Percentiles rank a stretch among this genome's conserved stretches.
Conservation (phyloP, 2,888 invertebrate species). For the Amphipoea oculea region DNA sequence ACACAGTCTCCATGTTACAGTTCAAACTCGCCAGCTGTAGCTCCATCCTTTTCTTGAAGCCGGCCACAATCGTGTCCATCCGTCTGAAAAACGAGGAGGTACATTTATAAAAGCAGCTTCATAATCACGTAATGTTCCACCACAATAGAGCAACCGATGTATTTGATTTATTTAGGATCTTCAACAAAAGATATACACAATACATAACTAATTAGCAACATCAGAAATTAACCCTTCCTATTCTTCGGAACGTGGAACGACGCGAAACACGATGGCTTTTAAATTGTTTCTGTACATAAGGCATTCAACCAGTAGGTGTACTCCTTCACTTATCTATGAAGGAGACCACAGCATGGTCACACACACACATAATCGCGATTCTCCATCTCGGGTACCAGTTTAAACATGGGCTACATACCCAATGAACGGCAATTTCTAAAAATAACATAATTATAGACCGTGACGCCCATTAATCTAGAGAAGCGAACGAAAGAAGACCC, state of each 20-base stretch:
- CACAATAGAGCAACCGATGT: neutral
- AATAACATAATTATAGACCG: neutral
- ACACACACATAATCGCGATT: neutral
- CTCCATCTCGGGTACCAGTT: neutral
- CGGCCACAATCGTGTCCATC: constrained; percentile 91
- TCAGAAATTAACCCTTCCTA: neutral
- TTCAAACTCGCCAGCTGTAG: constrained; percentile 92
- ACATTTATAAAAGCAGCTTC: neutral
- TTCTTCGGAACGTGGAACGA: too few relatives aligned
- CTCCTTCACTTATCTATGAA: neutral
- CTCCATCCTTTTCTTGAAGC: constrained; percentile 92
- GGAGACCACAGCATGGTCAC: too few relatives aligned
- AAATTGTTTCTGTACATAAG: too few relatives aligned
- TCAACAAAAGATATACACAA: neutral
- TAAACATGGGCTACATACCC: neutral
- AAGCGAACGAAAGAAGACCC: neutral
- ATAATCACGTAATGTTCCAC: neutral
- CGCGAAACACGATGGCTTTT: too few relatives aligned
- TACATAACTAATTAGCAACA: neutral
- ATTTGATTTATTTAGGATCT: neutral
- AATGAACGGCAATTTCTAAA: neutral
- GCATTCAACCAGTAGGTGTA: neutral
- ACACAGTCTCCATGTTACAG: constrained; percentile 85
- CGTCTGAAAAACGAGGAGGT: constrained; percentile 82
- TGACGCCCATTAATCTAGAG: neutral